Base-by-base conservation (phyloP, 2,888 invertebrate genomes). In the Netelia fuscicornis region DNA sequence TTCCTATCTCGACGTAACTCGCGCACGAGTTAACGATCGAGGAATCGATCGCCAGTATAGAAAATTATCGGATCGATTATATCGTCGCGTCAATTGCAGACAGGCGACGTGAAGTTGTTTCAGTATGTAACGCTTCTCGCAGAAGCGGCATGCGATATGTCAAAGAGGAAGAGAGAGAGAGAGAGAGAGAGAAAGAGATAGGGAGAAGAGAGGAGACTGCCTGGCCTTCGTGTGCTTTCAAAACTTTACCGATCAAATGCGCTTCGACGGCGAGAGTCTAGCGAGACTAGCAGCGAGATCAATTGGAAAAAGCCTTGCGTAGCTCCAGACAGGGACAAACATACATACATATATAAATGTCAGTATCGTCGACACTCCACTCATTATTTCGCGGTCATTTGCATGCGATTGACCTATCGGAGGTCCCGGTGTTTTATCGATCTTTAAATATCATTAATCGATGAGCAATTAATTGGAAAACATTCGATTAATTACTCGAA, bases 141-240 rank as follows among this genome's bases (percentile, higher is more conserved):
- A 44, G 58, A 48, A 48, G 48, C 48, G 13, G 48, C 11, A 13
- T 13, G 10, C 25, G 52, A 72, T 60, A 60, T 56, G 30, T 17
- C 54, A 25, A 25, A n/a, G 20, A 54, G 25, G 30, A 6, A n/a
- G 30, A 54, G 30, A 11, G 37, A 11, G 30, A 13, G 6, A n/a
- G 30, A 11, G 37, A 11, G 30, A 64, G 30, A 17, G 23, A 37
- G 20, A 54, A n/a, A 42, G 37, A 3, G 52, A 54, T 52, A 65
- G 13, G 20, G 56, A 65, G 65, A 54, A 65, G 30, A 42, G 54
- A 70, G 68, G 68, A 70, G 44, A 56, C 13, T 23, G 56, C 56
- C n/a, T 64, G 83, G 82, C 84, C 86, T 86, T 86, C 75, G 81
- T 71, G 81, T 60, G 78, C 76, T 84, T 86, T 84, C 75, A 84